Base-by-base conservation (phyloP, 2,888 invertebrate species). In the Dastarcus helophoroides region DNA sequence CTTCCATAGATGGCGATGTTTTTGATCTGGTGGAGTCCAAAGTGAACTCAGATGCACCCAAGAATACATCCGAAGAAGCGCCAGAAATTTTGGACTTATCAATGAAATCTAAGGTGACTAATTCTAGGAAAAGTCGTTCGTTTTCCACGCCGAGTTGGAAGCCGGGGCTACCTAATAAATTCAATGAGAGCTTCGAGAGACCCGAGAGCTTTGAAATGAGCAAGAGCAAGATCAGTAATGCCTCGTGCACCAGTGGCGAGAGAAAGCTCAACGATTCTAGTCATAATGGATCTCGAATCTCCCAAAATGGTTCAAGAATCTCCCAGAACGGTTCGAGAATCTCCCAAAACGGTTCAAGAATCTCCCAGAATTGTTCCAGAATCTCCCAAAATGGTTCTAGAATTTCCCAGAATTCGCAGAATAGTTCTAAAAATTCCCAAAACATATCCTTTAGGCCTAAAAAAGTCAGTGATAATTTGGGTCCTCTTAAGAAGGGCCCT, bases 401-500 rank as follows among this genome's bases (percentile, higher is more conserved):
- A n/a, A n/a, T n/a, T n/a, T n/a, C n/a, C n/a, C n/a, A n/a, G n/a
- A n/a, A n/a, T n/a, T n/a, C n/a, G n/a, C n/a, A n/a, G n/a, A n/a
- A n/a, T n/a, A n/a, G n/a, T n/a, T n/a, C n/a, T n/a, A n/a, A n/a
- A n/a, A n/a, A n/a, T n/a, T n/a, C n/a, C n/a, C n/a, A n/a, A n/a
- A n/a, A n/a, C n/a, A n/a, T n/a, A n/a, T n/a, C n/a, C n/a, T 19
- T 19, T 7, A 19, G n/a, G 19, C 19, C 19, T 7, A 19, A 19
- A n/a, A 19, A 19, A 19, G n/a, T 19, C 7, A n/a, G 19, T 6
- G 19, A 19, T 19, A 19, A n/a, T n/a, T 6, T 19, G 6, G 19
- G 19, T 19, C n/a, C 19, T 19, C n/a, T n/a, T 6, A 19, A 19
- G n/a, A 19, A 19, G 19, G 19, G 19, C 6, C 19, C 19, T 19